Conservation (phyloP, 2,113 vertebrate species). For the Hippocampus abdominalis region DNA sequence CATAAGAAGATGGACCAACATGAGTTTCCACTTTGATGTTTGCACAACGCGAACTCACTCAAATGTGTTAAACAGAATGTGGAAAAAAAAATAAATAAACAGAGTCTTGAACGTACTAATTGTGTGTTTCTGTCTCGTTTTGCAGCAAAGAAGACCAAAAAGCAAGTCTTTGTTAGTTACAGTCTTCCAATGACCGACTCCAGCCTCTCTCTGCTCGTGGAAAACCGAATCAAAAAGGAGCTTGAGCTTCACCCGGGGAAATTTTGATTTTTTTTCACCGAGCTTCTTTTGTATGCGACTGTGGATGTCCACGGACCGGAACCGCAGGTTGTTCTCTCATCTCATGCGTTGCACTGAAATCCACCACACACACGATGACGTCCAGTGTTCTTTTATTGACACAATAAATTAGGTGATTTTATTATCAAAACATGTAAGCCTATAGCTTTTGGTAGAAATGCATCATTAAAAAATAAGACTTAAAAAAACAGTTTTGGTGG, state of each 20-base stretch:
- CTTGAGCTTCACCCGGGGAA: slow-evolving; percentile 86
- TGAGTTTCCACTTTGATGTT: too few relatives aligned
- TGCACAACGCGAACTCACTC: too few relatives aligned
- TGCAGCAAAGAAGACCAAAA: slow-evolving; percentile 92
- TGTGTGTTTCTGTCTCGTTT: slow-evolving; percentile 37
- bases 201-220: slow-evolving; percentile 82
- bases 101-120: neutral
- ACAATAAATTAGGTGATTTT: slow-evolving; percentile 69
- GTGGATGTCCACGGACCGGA: neutral
- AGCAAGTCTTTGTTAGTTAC: slow-evolving; percentile 94
- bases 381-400: slow-evolving; percentile 67
- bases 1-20: too few relatives aligned
- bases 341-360: slow-evolving; percentile 8
- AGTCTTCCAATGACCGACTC: slow-evolving; percentile 82
- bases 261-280: slow-evolving; percentile 68
- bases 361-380: slow-evolving; percentile 21
- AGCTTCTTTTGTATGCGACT: neutral
- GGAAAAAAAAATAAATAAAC: too few relatives aligned
- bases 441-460: slow-evolving; percentile 77
- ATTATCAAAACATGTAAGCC: slow-evolving; percentile 75
- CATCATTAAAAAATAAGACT: slow-evolving; percentile 71
- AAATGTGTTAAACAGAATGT: neutral
- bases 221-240: slow-evolving; percentile 92
- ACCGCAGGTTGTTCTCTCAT: neutral
- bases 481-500: slow-evolving; percentile 63